A percentile compares a stretch with the other conserved stretches of the same genome.
These are phyloP conservation scores for Pangasius djambal DNA, from an alignment of 2,797 vertebrate genomes.

Conservation along the genomic window DNA sequence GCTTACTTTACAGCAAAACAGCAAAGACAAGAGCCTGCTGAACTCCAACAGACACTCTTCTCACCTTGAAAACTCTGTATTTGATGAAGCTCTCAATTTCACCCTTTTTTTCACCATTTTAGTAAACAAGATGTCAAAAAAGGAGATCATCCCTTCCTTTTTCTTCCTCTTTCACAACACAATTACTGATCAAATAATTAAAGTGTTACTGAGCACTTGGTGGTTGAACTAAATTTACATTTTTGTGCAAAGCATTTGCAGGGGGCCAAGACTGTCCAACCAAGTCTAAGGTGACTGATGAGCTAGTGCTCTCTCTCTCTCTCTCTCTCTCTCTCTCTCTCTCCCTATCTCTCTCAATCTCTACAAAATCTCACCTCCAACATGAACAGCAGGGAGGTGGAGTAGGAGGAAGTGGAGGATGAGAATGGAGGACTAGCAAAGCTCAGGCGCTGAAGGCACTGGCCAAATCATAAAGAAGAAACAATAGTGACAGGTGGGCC, in stretches of 20 bases:
- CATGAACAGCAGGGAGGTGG: constrained; percentile 19
- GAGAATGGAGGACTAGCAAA: constrained; percentile 19
- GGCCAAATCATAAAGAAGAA: constrained; percentile 56
- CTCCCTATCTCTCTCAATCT: constrained; percentile 8
- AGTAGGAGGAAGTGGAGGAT: not conserved
- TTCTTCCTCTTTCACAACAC: not conserved
- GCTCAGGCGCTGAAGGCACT: constrained; percentile 39
- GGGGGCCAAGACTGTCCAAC: constrained; percentile 41
- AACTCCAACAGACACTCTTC: constrained; percentile 30
- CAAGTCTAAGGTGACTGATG: constrained; percentile 57
- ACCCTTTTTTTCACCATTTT: no score
- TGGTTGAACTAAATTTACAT: not conserved
- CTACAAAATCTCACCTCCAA: constrained; percentile 45
- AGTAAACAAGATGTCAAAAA: not conserved
- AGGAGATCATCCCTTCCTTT: not conserved
- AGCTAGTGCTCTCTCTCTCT: not conserved
- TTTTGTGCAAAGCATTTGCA: not conserved
- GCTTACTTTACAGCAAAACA: not conserved
- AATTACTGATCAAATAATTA: not conserved
- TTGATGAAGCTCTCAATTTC: constrained; percentile 18
- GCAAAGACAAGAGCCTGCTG: constrained; percentile 31
- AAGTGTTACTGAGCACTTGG: not conserved
- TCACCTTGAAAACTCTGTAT: constrained; percentile 21
- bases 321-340: constrained; percentile 10
- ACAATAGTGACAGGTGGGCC: constrained; percentile 60